Conservation (phyloP, 1,140 invertebrate genomes). For the Magallana angulata region DNA sequence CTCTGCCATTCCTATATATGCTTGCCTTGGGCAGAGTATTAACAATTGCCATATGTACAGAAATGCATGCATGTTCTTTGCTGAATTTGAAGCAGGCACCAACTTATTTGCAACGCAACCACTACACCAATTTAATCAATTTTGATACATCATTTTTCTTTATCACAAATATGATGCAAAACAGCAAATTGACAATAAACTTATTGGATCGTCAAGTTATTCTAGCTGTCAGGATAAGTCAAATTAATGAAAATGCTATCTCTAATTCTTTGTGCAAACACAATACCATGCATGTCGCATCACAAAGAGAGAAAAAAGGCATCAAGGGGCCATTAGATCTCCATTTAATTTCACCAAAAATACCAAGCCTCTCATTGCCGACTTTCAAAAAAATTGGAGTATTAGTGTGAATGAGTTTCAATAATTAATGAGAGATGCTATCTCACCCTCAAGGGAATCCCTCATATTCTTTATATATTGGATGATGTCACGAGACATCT, state of each 20-base stretch:
- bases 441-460: slow-evolving; percentile 1
- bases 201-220: background rate
- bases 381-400: slow-evolving; percentile 24
- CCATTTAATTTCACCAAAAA: slow-evolving; percentile 29
- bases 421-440: slow-evolving; percentile 34
- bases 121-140: background rate
- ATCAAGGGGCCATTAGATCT: slow-evolving; percentile 26
- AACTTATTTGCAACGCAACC: background rate
- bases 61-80: background rate
- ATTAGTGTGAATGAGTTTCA: slow-evolving; percentile 31
- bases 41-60: too few species aligned
- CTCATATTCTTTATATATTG: slow-evolving; percentile 30
- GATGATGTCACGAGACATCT: slow-evolving; percentile 25
- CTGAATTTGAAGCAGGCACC: background rate
- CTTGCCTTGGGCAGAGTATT: too few species aligned
- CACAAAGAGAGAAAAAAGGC: background rate
- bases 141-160: too few species aligned
- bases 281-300: background rate
- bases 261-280: slow-evolving; percentile 1
- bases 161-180: too few species aligned
- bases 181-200: too few species aligned
- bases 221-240: background rate
- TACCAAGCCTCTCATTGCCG: background rate
- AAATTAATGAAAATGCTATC: slow-evolving; percentile 8
- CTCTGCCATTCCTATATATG: too few species aligned